These are phyloP conservation scores for Cinclus mexicanus DNA, from an alignment of 2,113 vertebrate species.

Conservation along the genomic window DNA sequence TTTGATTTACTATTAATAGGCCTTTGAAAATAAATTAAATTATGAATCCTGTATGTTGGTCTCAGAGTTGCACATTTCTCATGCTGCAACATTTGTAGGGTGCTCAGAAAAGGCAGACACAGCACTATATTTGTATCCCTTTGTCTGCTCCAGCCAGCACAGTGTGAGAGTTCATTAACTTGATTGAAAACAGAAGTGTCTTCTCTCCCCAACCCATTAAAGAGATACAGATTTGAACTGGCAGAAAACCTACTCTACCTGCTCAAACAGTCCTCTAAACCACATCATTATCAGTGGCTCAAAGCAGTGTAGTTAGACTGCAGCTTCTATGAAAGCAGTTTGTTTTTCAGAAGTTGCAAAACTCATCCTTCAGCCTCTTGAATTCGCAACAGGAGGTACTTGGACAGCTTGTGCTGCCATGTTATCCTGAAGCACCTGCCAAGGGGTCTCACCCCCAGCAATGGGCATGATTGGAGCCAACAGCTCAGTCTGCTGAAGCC, in stretches of 20 bases:
- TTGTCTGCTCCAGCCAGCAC: background rate
- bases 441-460: background rate
- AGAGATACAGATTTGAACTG: background rate
- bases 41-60: background rate
- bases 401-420: background rate
- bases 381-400: background rate
- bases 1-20: slow-evolving; percentile 37
- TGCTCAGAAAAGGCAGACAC: background rate
- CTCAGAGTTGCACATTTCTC: background rate
- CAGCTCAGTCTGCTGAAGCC: background rate
- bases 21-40: slow-evolving; percentile 3
- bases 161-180: background rate
- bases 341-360: background rate
- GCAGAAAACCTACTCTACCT: background rate
- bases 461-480: background rate
- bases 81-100: background rate
- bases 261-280: background rate
- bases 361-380: background rate
- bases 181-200: background rate
- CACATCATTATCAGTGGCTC: background rate
- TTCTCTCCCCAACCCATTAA: background rate
- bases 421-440: background rate
- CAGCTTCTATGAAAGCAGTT: background rate
- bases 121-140: background rate
- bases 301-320: background rate